Base-by-base conservation (phyloP, 2,797 vertebrate species). In the Pseudochromis fuscus region DNA sequence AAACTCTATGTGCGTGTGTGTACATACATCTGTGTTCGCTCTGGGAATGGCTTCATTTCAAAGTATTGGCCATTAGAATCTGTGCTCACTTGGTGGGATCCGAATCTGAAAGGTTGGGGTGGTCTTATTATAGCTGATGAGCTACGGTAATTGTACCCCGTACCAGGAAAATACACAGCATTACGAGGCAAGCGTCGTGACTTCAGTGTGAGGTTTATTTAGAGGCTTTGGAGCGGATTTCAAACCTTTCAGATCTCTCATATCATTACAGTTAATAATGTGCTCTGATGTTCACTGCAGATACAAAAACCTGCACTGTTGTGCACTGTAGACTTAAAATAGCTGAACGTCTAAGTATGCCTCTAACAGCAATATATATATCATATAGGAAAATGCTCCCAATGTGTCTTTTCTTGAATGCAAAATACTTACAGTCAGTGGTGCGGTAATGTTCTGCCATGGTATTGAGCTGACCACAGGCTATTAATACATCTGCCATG, bases 41-140 rank as follows among this genome's bases (percentile, higher is more conserved):
- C 59, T 67, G 66, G 82, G 67, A 80, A 85, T 48, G 76, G 82
- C 70, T 86, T 74, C 49, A 52, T 82, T 86, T 85, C 68, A 83
- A 86, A 81, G 78, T 58, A 69, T 56, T 69, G 76, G 81, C 76
- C 70, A 75, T 77, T 74, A 82, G 60, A 84, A 87, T 58, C 46
- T 18, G 52, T 8, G 40, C 70, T 87, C 57, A 50, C 59, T 73
- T 76, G 67, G 72, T 78, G 28, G 63, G 65, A 83, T 73, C 59
- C 69, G 72, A 80, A 77, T 69, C 66, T 66, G 42, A 90, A 85
- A 85, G 87, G 83, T 86, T 89, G 79, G 51, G 66, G 63, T 69
- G 63, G 62, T 83, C 87, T 89, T 88, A 87, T 87, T 89, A 86
- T 88, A 91, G 84, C 76, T 35, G 33, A 61, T 11, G 7, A 65